Percentiles rank a stretch among this genome's conserved stretches.
Evolutionary conservation across 1,140 invertebrate genomes (phyloP).

Genomic region (Melipona quadrifasciata): DNA sequence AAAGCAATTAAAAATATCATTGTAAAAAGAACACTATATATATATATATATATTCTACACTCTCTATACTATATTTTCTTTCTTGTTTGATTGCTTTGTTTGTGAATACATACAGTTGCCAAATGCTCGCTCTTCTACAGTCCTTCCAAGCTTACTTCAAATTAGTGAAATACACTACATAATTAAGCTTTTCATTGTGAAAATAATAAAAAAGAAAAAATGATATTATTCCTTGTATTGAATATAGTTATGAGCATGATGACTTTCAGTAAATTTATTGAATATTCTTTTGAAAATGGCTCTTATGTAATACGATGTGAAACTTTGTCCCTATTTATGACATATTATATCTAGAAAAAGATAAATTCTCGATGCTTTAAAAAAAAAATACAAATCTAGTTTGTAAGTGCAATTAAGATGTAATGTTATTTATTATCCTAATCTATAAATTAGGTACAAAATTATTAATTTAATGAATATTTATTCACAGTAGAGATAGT

Average conservation of each 20-base stretch:
- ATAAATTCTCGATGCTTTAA: neutral
- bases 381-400: no score
- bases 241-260: neutral
- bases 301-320: neutral
- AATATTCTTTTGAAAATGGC: neutral
- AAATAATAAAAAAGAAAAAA: neutral
- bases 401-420: neutral
- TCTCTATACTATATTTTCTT: neutral
- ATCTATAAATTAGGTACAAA: conserved; percentile 2
- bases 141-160: conserved; percentile 12
- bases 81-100: neutral
- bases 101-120: neutral
- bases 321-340: neutral
- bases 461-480: neutral
- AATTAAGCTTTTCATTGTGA: neutral
- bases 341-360: neutral
- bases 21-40: neutral
- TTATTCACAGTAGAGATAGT: conserved; percentile 35
- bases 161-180: neutral
- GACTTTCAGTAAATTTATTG: neutral
- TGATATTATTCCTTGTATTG: neutral
- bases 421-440: neutral
- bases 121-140: conserved; percentile 16
- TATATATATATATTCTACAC: neutral
- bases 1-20: neutral